phyloP scores from a whole-genome alignment of 2,113 vertebrate genomes.

The Salvelinus sp. region DNA sequence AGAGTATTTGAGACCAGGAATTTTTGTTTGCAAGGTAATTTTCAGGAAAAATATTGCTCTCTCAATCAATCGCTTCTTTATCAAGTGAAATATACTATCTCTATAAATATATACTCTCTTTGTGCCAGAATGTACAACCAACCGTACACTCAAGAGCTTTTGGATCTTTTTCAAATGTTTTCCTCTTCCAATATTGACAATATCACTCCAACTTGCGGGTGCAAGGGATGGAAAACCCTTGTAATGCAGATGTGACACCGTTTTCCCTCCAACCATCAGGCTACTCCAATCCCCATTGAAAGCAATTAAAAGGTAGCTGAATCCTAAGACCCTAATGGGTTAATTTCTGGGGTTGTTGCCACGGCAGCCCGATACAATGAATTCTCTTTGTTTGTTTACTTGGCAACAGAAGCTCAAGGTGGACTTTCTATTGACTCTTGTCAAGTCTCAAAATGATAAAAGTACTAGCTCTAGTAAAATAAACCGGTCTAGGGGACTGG shows the following conservation, averaged over 20 bases:
- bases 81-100: neutral
- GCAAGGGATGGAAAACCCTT: slow-evolving; percentile 17
- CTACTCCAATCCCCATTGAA: slow-evolving; percentile 60
- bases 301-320: slow-evolving; percentile 68
- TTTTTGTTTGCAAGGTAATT: too few species aligned
- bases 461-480: slow-evolving; percentile 31
- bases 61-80: neutral
- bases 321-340: slow-evolving; percentile 59
- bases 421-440: slow-evolving; percentile 55
- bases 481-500: slow-evolving; percentile 9
- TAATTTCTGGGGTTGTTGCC: slow-evolving; percentile 63
- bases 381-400: slow-evolving; percentile 65
- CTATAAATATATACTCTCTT: slow-evolving; percentile 9
- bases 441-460: slow-evolving; percentile 51
- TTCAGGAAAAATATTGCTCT: neutral
- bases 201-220: slow-evolving; percentile 30
- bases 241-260: slow-evolving; percentile 55
- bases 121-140: slow-evolving; percentile 11
- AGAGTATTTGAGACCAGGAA: neutral
- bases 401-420: slow-evolving; percentile 49
- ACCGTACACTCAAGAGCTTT: slow-evolving; percentile 14
- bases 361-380: slow-evolving; percentile 31
- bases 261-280: slow-evolving; percentile 48
- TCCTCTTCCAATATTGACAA: slow-evolving; percentile 28
- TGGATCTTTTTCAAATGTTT: slow-evolving; percentile 30